Evolutionary conservation across 2,113 vertebrate genomes (phyloP).

Genomic region (Sminthopsis crassicaudata): DNA sequence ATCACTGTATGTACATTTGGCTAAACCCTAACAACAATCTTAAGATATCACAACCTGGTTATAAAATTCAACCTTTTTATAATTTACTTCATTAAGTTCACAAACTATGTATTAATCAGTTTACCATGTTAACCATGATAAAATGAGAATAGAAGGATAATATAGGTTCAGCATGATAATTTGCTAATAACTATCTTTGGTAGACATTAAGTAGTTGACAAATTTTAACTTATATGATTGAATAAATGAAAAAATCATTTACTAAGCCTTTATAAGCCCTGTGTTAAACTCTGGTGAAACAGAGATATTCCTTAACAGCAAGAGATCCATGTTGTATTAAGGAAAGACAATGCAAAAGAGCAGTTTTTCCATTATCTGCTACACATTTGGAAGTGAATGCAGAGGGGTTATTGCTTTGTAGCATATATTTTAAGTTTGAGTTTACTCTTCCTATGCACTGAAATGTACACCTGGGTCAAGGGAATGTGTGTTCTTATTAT

Average conservation of each 20-base stretch:
- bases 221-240: background rate
- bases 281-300: background rate
- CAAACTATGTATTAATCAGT: background rate
- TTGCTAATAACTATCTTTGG: background rate
- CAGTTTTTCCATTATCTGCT: background rate
- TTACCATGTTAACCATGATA: background rate
- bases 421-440: background rate
- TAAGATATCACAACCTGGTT: background rate
- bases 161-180: background rate
- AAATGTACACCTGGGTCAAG: background rate
- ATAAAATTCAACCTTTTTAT: background rate
- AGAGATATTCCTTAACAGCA: background rate
- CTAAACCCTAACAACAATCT: background rate
- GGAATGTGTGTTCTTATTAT: background rate
- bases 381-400: background rate
- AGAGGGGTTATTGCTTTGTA: background rate
- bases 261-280: background rate
- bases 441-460: background rate
- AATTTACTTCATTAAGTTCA: background rate
- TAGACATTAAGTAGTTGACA: background rate
- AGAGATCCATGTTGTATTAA: background rate
- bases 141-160: background rate
- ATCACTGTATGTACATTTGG: background rate
- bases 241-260: background rate
- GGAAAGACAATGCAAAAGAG: background rate